Base-by-base conservation (phyloP, 2,113 vertebrate genomes). In the Pituophis catenifer region DNA sequence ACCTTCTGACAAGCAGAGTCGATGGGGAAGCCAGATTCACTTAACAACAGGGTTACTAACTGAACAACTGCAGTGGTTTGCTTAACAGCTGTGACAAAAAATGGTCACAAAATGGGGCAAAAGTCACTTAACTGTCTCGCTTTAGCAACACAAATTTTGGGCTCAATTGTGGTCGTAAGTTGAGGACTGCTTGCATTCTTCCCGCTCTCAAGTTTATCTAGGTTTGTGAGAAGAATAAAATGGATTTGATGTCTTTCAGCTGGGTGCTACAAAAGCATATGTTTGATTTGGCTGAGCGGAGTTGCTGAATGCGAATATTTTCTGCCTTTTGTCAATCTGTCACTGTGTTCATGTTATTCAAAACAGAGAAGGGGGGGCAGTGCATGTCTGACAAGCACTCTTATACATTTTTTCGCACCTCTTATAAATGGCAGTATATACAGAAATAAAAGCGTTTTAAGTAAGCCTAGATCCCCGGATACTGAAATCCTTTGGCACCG, bases 281-380 rank as follows among this genome's bases (percentile, higher is more conserved):
- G 85, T 96, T 97, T 96, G 91, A 57, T 8, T 95, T 96, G 96
- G 95, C 93, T 94, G 94, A 94, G 91, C 53, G 88, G 92, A 91
- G 48, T 91, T 93, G 89, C 93, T 92, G 12, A 90, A 94, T 90
- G 94, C 89, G 89, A 95, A 92, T 57, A 93, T 96, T 97, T 97
- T 93, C 75, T 96, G 94, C 93, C 93, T 93, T 96, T 96, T 93
- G 93, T 96, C 95, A 94, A 3, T 94, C 94, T 93, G 93, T 93
- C 93, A 44, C 94, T 95, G 54, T 75, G 17, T 96, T 96, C n/a
- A 8, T 95, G 86, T 70, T 93, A 75, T 93, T 95, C 92, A 91
- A 95, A 89, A 44, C 59, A 59, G 0, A 0, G 94, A 88, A 89
- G 50, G 50, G 88, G 59, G 59, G 90, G 95, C 38, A 91, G 9